Evolutionary conservation across 2,888 invertebrate species (phyloP).

Genomic region (Pteria penguin): DNA sequence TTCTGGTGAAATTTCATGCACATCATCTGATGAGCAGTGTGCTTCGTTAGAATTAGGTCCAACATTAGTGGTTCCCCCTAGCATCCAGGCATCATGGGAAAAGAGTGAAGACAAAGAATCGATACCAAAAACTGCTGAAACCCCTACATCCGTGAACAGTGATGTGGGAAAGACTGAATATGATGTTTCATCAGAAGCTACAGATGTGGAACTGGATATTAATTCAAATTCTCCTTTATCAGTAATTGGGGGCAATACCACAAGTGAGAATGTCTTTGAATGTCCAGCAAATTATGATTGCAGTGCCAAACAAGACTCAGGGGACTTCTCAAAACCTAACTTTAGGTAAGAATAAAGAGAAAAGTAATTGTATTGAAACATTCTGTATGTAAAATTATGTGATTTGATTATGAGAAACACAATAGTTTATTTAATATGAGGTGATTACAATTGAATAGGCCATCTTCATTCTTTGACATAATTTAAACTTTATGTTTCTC

Average conservation of each 20-base stretch:
- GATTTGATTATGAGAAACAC: too few species aligned
- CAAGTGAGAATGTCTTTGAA: not conserved
- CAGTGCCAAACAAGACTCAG: conserved; percentile 1
- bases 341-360: conserved; percentile 28
- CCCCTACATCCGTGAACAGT: not conserved
- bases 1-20: not conserved
- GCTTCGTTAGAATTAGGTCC: conserved; percentile 31
- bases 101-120: not conserved
- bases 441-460: not conserved
- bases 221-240: conserved; percentile 19
- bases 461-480: not conserved
- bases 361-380: too few species aligned
- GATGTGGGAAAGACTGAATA: too few species aligned
- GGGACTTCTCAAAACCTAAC: conserved; percentile 22
- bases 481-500: too few species aligned
- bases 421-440: too few species aligned
- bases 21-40: conserved; percentile 1
- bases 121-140: not conserved
- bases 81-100: not conserved
- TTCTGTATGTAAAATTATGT: too few species aligned
- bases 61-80: conserved; percentile 21
- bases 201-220: conserved; percentile 17
- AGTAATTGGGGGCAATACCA: not conserved
- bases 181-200: not conserved
- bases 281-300: not conserved